phyloP scores from a whole-genome alignment of 2,888 invertebrate species.

The Lottia scabra region DNA sequence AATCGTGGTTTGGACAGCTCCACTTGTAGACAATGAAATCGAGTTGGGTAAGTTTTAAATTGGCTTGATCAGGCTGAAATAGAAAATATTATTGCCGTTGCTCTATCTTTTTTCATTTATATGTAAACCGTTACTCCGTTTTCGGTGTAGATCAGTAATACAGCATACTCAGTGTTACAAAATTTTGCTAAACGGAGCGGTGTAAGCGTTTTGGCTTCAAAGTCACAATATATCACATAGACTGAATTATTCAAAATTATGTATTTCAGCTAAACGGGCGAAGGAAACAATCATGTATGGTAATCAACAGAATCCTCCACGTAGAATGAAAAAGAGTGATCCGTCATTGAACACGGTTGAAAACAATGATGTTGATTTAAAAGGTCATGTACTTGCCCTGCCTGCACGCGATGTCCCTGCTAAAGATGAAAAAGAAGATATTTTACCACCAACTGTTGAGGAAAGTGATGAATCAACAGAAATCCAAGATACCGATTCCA shows the following conservation, averaged over 20 bases:
- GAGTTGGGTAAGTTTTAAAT: not conserved
- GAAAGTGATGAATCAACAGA: not conserved
- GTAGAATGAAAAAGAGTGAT: conserved; percentile 27
- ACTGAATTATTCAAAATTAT: too few relatives aligned
- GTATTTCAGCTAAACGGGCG: conserved; percentile 41
- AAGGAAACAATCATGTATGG: conserved; percentile 43
- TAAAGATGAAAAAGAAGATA: not conserved
- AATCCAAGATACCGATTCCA: not conserved
- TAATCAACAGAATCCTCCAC: conserved; percentile 42
- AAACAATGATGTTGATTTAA: conserved; percentile 1
- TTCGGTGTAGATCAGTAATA: too few relatives aligned
- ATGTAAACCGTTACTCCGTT: too few relatives aligned
- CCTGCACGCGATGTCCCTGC: not conserved
- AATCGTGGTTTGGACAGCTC: not conserved
- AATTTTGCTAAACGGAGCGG: too few relatives aligned
- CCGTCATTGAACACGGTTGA: conserved; percentile 10
- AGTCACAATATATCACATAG: too few relatives aligned
- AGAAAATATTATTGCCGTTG: too few relatives aligned
- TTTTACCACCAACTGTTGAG: not conserved
- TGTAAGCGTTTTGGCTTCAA: too few relatives aligned
- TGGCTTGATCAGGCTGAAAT: too few relatives aligned
- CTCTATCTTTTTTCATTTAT: too few relatives aligned
- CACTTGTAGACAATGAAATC: not conserved
- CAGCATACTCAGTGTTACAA: too few relatives aligned
- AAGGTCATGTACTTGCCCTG: not conserved